Conservation (phyloP, 2,797 vertebrate species). For the Alca torda region DNA sequence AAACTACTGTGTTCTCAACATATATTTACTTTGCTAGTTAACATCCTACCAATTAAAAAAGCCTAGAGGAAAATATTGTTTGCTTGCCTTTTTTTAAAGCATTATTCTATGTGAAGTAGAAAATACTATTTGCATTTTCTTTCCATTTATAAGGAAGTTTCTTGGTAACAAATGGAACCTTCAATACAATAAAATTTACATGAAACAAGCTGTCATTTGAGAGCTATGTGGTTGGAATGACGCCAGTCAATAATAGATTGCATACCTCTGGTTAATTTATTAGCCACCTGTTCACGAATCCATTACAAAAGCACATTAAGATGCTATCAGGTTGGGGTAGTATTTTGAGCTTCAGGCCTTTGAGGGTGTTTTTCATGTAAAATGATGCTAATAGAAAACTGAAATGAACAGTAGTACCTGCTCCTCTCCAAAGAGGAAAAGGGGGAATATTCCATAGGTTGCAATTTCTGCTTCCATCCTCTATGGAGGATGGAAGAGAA, state of each 20-base stretch:
- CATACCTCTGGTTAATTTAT: constrained; percentile 74
- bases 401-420: neutral
- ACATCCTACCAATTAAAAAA: neutral
- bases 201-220: constrained; percentile 56
- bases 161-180: constrained; percentile 50
- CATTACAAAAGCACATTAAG: constrained; percentile 58
- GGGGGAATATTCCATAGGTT: neutral
- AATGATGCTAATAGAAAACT: neutral
- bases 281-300: constrained; percentile 70
- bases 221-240: constrained; percentile 32
- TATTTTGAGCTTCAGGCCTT: constrained; percentile 21
- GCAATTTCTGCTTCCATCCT: neutral
- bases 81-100: neutral
- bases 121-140: constrained; percentile 58
- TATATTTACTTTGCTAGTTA: neutral
- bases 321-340: constrained; percentile 23
- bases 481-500: neutral
- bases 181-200: constrained; percentile 57
- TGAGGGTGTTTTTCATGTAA: constrained; percentile 30
- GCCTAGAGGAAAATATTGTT: neutral
- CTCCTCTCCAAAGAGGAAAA: neutral
- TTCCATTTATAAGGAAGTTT: constrained; percentile 11
- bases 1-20: neutral
- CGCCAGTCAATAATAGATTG: constrained; percentile 67
- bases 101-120: neutral